These are phyloP conservation scores for Phenganax marumi DNA, from an alignment of 92 coral and sea anemone genomes.

Conservation along the genomic window DNA sequence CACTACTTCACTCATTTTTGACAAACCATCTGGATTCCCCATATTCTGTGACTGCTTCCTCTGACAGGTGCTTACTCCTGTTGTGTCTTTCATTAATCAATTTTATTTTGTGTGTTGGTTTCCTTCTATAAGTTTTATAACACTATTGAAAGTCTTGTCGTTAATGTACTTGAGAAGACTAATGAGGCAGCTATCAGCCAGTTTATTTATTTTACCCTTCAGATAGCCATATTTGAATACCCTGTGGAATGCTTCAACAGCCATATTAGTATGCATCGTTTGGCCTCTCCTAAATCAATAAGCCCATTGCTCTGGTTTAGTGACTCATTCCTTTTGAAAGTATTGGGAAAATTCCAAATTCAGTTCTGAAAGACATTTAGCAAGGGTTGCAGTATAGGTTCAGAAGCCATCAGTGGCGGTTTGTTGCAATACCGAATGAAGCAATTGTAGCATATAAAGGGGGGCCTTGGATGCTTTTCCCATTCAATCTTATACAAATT, in stretches of 20 bases:
- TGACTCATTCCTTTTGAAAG: constrained; percentile 25
- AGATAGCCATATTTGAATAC: constrained; percentile 14
- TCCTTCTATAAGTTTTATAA: constrained; percentile 58
- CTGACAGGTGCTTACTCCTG: neutral
- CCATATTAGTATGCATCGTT: neutral
- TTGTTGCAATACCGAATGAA: too few species aligned
- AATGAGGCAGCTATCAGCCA: constrained; percentile 2
- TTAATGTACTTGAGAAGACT: constrained; percentile 4
- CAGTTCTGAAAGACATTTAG: constrained; percentile 10
- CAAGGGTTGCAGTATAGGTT: too few species aligned
- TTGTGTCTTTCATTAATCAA: neutral
- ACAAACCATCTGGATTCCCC: neutral
- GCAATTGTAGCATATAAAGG: too few species aligned
- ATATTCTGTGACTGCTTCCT: neutral
- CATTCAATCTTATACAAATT: too few species aligned
- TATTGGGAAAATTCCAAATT: constrained; percentile 7
- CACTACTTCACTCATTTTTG: neutral
- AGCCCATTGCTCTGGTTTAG: neutral
- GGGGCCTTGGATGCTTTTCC: too few species aligned
- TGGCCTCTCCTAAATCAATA: neutral
- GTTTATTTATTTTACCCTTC: constrained; percentile 1
- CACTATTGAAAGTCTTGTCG: constrained; percentile 54
- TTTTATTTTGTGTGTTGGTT: too few species aligned
- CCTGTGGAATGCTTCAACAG: constrained; percentile 13
- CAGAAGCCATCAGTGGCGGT: too few species aligned